Percentiles rank a stretch among this genome's conserved stretches.
Conservation (phyloP, 1,140 invertebrate species). For the Polyergus mexicanus region DNA sequence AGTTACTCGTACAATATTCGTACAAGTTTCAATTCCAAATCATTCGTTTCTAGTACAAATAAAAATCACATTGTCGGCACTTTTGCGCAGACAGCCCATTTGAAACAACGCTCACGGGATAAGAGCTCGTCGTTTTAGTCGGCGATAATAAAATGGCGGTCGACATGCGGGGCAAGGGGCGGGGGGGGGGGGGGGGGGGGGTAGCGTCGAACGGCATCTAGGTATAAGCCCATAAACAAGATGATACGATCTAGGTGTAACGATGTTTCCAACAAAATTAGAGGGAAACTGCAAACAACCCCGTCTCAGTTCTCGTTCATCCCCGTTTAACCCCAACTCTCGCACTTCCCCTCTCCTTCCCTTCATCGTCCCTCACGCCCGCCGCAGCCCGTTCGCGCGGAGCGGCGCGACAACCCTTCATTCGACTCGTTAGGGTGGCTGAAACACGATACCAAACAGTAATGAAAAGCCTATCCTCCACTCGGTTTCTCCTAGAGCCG, state of each 20-base stretch:
- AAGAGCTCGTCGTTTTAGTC: constrained; percentile 14
- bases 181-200: constrained; percentile 9
- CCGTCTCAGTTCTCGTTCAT: constrained; percentile 80
- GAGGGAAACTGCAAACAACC: constrained; percentile 83
- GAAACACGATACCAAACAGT: constrained; percentile 81
- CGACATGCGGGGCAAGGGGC: too few relatives aligned
- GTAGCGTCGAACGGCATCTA: constrained; percentile 76
- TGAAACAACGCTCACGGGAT: neutral
- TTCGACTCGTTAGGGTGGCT: constrained; percentile 79
- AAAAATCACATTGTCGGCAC: neutral
- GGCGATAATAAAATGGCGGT: constrained; percentile 75
- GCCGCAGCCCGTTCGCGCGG: constrained; percentile 71
- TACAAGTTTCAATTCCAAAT: constrained; percentile 12
- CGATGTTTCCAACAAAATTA: constrained; percentile 83
- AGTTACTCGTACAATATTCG: neutral
- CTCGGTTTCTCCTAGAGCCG: constrained; percentile 75
- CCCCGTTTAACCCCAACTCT: constrained; percentile 76
- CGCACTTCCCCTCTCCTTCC: constrained; percentile 43
- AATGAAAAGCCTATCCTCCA: constrained; percentile 81
- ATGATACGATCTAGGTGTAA: constrained; percentile 82
- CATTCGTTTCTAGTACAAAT: constrained; percentile 3
- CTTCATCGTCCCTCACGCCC: constrained; percentile 25
- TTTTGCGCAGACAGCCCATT: neutral
- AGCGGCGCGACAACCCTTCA: constrained; percentile 80
- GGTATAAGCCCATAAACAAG: constrained; percentile 81